Percentiles rank a stretch among this genome's conserved stretches.
Conservation (phyloP, 2,797 vertebrate species). For the Triplophysa bombifrons region DNA sequence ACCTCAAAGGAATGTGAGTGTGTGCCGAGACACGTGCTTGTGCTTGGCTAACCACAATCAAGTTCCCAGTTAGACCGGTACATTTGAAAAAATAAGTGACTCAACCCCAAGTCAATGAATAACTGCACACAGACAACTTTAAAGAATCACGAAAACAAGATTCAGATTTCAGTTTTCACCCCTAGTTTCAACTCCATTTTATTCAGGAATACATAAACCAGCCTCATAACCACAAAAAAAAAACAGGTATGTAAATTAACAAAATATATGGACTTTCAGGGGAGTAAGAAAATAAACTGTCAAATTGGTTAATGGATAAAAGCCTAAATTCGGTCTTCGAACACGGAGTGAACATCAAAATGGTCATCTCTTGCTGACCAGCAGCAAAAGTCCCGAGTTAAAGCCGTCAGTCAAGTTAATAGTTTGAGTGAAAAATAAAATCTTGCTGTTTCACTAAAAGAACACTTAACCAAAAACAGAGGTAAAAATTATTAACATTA, state of each 20-base stretch:
- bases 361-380: slow-evolving; percentile 49
- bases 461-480: not conserved
- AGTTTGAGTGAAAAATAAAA: not conserved
- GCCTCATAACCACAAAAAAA: not conserved
- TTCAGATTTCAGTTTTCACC: not conserved
- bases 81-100: slow-evolving; percentile 56
- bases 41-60: slow-evolving; percentile 54
- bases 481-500: not conserved
- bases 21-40: slow-evolving; percentile 37
- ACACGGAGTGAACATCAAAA: slow-evolving; percentile 23
- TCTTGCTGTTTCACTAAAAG: not conserved
- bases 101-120: not conserved
- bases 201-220: not conserved
- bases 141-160: not conserved
- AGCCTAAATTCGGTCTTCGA: not conserved
- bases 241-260: not conserved
- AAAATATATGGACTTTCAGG: not conserved
- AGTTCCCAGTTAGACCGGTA: slow-evolving; percentile 53
- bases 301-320: not conserved
- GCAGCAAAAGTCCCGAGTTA: slow-evolving; percentile 51
- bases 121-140: not conserved
- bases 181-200: slow-evolving; percentile 4
- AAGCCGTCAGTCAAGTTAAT: slow-evolving; percentile 8
- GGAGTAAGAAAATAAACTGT: not conserved
- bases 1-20: slow-evolving; percentile 38